A percentile compares a stretch with the other conserved stretches of the same genome.
These are phyloP conservation scores for Acanthornis magna DNA, from an alignment of 2,797 vertebrate species.

Conservation along the genomic window DNA sequence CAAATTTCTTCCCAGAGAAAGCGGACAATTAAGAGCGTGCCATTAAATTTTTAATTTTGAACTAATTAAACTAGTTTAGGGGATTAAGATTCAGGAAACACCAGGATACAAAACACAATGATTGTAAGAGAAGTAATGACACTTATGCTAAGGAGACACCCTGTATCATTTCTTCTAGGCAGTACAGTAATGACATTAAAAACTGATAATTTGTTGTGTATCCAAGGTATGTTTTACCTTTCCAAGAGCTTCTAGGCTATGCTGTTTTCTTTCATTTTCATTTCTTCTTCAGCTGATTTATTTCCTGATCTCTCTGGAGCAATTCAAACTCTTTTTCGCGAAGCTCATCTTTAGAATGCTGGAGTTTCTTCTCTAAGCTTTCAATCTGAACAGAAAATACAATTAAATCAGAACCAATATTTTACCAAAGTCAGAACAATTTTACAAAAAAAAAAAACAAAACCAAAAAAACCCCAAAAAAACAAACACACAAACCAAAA, in stretches of 20 bases:
- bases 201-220: background rate
- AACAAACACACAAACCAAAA: background rate
- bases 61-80: background rate
- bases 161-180: background rate
- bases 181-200: background rate
- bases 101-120: background rate
- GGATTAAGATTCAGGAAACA: background rate
- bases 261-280: slow-evolving; percentile 61
- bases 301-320: slow-evolving; percentile 77
- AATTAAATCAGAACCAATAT: background rate
- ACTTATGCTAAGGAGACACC: background rate
- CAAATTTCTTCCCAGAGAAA: background rate
- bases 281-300: slow-evolving; percentile 75
- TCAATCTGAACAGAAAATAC: slow-evolving; percentile 69
- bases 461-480: background rate
- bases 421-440: background rate
- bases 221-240: slow-evolving; percentile 65
- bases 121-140: background rate
- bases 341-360: slow-evolving; percentile 72
- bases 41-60: background rate
- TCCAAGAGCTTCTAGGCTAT: slow-evolving; percentile 55
- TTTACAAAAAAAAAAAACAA: background rate
- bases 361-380: slow-evolving; percentile 72
- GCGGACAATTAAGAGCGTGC: background rate
- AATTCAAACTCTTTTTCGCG: slow-evolving; percentile 75